Conservation (phyloP, 2,113 vertebrate species). For the Lagopus leucura region DNA sequence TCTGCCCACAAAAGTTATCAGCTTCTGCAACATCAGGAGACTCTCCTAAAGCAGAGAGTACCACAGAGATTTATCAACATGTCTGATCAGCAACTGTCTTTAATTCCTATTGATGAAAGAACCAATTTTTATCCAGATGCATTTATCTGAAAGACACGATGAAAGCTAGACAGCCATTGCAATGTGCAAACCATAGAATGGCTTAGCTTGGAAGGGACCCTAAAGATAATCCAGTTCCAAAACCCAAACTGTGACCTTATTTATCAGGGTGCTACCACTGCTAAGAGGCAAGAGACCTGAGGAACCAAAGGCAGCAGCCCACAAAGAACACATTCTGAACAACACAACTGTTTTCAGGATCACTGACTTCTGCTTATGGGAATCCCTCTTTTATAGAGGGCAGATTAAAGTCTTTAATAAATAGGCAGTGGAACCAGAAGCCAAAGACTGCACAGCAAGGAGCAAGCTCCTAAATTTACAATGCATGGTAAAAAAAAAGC, state of each 20-base stretch:
- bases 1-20: neutral
- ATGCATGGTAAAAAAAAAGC: neutral
- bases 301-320: neutral
- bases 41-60: neutral
- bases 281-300: neutral
- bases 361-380: neutral
- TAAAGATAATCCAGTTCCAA: no score
- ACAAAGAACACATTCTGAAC: neutral
- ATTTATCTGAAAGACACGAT: neutral
- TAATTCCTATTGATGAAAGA: neutral
- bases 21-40: neutral
- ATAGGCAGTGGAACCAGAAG: neutral
- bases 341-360: neutral
- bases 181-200: neutral
- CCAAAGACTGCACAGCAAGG: neutral
- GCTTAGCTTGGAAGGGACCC: no score
- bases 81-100: neutral
- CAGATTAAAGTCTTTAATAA: conserved; percentile 35
- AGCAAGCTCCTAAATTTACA: conserved; percentile 1
- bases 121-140: neutral
- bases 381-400: neutral
- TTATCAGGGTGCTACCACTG: neutral
- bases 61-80: neutral
- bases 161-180: neutral
- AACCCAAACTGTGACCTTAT: neutral